phyloP scores from a whole-genome alignment of 2,113 vertebrate genomes.

The Cynoglossus semilaevis region DNA sequence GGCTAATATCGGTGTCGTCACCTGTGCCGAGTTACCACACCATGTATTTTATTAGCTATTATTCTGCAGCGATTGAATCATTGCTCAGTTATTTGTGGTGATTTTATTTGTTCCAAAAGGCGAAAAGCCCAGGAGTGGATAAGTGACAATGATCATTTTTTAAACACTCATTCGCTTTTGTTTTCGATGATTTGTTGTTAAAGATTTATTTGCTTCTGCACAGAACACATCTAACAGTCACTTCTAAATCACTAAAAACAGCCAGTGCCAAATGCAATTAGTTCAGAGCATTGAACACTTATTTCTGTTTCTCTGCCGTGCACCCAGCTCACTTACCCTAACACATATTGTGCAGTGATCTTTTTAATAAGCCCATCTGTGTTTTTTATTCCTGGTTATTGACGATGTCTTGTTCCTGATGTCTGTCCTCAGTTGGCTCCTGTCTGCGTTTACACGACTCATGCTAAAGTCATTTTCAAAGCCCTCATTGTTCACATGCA shows the following conservation, averaged over 20 bases:
- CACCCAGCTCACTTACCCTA: not conserved
- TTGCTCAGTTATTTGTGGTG: not conserved
- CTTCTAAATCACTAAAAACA: constrained; percentile 5
- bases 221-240: constrained; percentile 2
- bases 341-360: not conserved
- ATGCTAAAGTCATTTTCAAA: not conserved
- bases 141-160: constrained; percentile 6
- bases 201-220: constrained; percentile 7
- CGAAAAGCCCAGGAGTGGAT: constrained; percentile 2
- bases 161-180: not conserved
- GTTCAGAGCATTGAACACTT: not conserved
- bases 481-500: not conserved
- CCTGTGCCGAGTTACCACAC: not conserved
- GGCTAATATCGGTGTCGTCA: not conserved
- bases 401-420: not conserved
- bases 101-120: not conserved
- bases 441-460: not conserved
- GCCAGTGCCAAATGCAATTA: constrained; percentile 7
- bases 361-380: constrained; percentile 4
- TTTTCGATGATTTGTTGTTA: not conserved
- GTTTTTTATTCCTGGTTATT: not conserved
- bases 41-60: not conserved
- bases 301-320: not conserved
- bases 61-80: not conserved
- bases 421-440: not conserved